These are phyloP conservation scores for Passer montanus DNA, from an alignment of 2,113 vertebrate species.

Conservation along the genomic window DNA sequence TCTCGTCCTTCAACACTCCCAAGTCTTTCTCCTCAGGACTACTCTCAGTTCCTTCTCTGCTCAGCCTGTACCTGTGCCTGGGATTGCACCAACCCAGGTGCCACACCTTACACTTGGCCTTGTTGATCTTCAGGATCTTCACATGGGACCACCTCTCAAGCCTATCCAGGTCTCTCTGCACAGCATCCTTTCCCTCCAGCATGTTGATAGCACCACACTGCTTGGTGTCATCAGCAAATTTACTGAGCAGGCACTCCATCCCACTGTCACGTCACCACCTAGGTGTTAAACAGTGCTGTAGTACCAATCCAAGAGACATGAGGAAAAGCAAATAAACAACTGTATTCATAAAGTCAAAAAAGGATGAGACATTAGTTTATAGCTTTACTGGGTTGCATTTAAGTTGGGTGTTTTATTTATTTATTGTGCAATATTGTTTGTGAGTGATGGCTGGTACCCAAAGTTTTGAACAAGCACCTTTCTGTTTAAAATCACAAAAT, in stretches of 20 bases:
- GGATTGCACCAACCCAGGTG: accelerated
- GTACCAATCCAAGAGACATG: neutral
- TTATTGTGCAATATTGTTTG: neutral
- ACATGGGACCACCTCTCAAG: neutral
- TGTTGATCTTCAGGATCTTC: neutral
- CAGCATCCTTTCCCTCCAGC: neutral
- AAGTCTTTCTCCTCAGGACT: neutral
- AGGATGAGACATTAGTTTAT: neutral
- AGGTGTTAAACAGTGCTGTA: accelerated
- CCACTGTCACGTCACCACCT: neutral
- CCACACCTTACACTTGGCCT: neutral
- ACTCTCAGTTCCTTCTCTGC: neutral
- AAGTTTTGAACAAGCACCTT: neutral
- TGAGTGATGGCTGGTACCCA: neutral
- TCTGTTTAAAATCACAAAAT: neutral
- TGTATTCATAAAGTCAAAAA: neutral
- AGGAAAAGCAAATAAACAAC: neutral
- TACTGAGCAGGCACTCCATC: neutral
- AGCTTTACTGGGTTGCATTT: neutral
- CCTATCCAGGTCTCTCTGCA: too few relatives aligned
- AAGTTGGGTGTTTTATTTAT: neutral
- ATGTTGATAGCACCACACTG: accelerated
- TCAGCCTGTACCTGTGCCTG: neutral
- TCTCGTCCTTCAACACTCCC: too few relatives aligned
- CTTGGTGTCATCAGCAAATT: neutral